Percentiles rank a stretch among this genome's conserved stretches.
Conservation (phyloP, 37 sponge, comb jelly and placozoan species). For the Mnemiopsis leidyi region DNA sequence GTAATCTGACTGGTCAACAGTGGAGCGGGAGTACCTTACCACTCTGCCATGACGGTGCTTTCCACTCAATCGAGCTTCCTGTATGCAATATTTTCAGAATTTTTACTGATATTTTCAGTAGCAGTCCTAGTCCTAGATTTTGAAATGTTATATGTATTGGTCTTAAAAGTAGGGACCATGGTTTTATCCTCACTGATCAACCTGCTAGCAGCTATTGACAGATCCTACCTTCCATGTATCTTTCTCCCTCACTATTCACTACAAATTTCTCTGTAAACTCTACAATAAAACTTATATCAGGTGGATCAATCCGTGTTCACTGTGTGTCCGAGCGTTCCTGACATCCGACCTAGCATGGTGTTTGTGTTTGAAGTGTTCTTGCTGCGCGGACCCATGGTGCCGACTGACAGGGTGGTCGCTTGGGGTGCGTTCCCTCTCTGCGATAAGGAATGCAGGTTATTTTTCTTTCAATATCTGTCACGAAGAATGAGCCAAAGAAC, state of each 20-base stretch:
- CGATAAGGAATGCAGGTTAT: conserved; percentile 66
- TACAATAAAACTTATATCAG: too few relatives aligned
- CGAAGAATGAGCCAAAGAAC: too few relatives aligned
- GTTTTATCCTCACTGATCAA: not conserved
- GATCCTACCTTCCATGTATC: too few relatives aligned
- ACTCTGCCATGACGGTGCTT: conserved; percentile 64
- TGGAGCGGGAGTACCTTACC: conserved; percentile 69
- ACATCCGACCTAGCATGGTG: conserved; percentile 69
- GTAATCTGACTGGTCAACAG: conserved; percentile 67
- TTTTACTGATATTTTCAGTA: too few relatives aligned
- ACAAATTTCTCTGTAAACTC: too few relatives aligned
- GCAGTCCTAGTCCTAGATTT: too few relatives aligned
- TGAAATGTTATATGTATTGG: too few relatives aligned
- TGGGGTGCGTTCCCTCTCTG: conserved; percentile 69
- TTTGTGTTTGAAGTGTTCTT: conserved; percentile 68
- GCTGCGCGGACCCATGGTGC: conserved; percentile 68
- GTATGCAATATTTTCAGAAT: not conserved
- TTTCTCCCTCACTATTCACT: too few relatives aligned
- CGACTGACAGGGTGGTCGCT: conserved; percentile 68
- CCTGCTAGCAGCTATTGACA: too few relatives aligned
- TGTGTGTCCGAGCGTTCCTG: conserved; percentile 68
- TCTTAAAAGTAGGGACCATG: not conserved
- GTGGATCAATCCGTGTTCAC: conserved; percentile 69
- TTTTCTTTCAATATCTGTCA: too few relatives aligned
- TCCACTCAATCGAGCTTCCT: conserved; percentile 63